Conservation (phyloP, 2,797 vertebrate genomes). For the Periparus ater region DNA sequence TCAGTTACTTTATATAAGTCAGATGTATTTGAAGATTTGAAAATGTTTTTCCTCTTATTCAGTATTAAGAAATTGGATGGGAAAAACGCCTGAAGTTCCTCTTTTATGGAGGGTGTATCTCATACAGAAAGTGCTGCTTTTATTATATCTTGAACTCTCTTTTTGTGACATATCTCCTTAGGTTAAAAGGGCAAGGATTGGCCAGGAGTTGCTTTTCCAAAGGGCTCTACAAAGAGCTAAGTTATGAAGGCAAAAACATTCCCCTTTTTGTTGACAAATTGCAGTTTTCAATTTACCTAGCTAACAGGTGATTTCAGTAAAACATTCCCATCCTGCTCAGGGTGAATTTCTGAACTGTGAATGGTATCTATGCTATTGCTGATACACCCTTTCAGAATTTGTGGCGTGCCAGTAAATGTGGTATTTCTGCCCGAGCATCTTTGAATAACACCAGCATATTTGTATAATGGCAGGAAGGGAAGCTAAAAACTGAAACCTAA, state of each 20-base stretch:
- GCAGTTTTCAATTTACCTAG: background rate
- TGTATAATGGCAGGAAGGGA: background rate
- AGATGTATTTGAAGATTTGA: background rate
- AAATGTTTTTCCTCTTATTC: background rate
- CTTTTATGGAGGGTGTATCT: background rate
- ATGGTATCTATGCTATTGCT: background rate
- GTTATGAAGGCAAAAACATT: fast-evolving
- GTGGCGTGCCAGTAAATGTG: background rate
- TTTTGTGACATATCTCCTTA: background rate
- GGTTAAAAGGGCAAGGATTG: constrained; percentile 1
- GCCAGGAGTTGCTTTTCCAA: background rate
- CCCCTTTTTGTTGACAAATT: background rate
- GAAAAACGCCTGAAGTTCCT: constrained; percentile 31
- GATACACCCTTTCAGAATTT: background rate
- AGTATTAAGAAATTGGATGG: background rate
- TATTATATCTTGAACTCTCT: background rate
- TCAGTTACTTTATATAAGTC: background rate
- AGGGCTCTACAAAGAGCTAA: background rate
- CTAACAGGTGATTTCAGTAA: background rate
- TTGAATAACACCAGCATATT: background rate
- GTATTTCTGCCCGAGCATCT: background rate
- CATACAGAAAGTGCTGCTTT: background rate
- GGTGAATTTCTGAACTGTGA: background rate
- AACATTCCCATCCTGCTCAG: background rate
- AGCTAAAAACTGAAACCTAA: constrained; percentile 29